Base-by-base conservation (phyloP, 37 sponge, comb jelly and placozoan genomes). In the Mnemiopsis leidyi region DNA sequence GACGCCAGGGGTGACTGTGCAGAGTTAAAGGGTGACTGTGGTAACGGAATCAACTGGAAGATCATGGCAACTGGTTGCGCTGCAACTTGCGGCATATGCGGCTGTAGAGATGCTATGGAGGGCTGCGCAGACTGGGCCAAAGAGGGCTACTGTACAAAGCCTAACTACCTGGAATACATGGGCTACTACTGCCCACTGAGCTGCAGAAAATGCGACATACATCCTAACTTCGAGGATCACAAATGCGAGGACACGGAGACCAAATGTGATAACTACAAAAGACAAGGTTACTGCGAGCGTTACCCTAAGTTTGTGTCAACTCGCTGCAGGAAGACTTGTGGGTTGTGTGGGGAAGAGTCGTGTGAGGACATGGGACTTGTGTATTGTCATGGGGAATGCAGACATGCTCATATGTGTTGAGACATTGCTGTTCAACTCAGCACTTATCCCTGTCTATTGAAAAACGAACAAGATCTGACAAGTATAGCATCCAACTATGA, bases 161-260 rank as follows among this genome's bases (percentile, higher is more conserved):
- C 75, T 25, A 71, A 71, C 75, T 71, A 71, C 75, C 2, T 5
- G 75, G 75, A 71, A n/a, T 71, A 71, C 75, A 71, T 71, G 75
- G 75, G 30, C 2, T 29, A 29, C 3, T 71, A 71, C 30, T 71
- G 75, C 20, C 75, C 75, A n/a, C 75, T 71, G 75, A 71, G 75
- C 30, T 71, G 75, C 30, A 28, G 75, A 71, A 71, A n/a, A 18
- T 71, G 75, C 20, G 30, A 71, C 5, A 18, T 71, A 23, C 75
- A 71, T 28, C 75, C 75, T 23, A 71, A 71, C 2, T 23, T 71
- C 5, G 30, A 71, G 30, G 75, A 71, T 23, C 30, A 71, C 3
- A 25, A 71, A 5, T 71, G 75, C 30, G 75, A 71, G 75, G 75
- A 71, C n/a, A 71, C 75, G 3, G 75, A 29, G 21, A 25, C 7